Evolutionary conservation across 2,888 invertebrate genomes (phyloP), one percentile per base, ranked within the genome.

Genomic region (Scaptomyza parva): DNA sequence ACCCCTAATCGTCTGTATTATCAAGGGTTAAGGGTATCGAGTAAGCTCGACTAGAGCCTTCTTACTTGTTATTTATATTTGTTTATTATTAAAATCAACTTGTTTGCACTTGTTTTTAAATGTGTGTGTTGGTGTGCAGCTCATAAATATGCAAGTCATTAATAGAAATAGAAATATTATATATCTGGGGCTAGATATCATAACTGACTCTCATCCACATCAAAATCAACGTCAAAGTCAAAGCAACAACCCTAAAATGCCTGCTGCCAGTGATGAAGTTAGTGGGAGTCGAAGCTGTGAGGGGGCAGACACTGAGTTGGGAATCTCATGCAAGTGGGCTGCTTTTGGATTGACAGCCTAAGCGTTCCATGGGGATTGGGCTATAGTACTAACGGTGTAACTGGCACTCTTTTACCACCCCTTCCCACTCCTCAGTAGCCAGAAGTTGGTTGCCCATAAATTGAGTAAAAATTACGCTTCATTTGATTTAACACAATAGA

Each of bases 141-240:
- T 79, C 78, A 86, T 84, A 86, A 84, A 84, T 84, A 84, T 84
- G 86, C 84, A 86, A 84, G 84, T 84, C 85, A 84, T 84, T 84
- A 86, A 86, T 84, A 82, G 85, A 84, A 86, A 86, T 84, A 82
- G 85, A 84, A 86, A 84, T 82, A 79, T 78, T 82, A 82, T 79
- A 73, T 67, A 70, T 72, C 68, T 66, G 60, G 65, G 76, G 78
- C 84, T 33, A 37, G 9, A 30, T 9, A 51, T n/a, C 44, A 41
- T 43, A 12, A 14, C 57, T 35, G 40, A 37, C 12, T 24, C 54
- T 6, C 30, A 50, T 22, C 54, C 48, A 68, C 70, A 59, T 43
- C 63, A 55, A 47, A 63, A 59, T 67, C 68, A 59, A 55, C 68
- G 71, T 79, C 81, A 81, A 76, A 65, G 77, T 78, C 76, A 73